Evolutionary conservation across 2,888 invertebrate species (phyloP), one percentile per base, ranked within the genome.

Genomic region (Ennomos quercinarius): DNA sequence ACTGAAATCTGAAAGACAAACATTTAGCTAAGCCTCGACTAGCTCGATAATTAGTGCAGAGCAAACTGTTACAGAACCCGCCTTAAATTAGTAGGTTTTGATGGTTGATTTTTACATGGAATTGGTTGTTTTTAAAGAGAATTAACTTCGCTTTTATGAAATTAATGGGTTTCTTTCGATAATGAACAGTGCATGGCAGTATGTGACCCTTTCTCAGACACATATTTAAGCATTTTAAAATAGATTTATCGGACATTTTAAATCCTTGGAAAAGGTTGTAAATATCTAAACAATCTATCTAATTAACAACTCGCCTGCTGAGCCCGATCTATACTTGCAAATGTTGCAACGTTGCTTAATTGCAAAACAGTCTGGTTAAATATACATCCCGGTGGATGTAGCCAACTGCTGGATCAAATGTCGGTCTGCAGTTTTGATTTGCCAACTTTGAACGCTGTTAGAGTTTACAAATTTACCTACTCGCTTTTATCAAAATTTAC

Each of bases 11-110:
- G 46, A 50, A 73, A 77, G 72, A 67, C 71, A 74, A 76, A 76
- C 68, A 66, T 63, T 61, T 59, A 61, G 51, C 63, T 71, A 71
- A 71, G 65, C 66, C 57, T 41, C 54, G 57, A 66, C 68, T 68
- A 59, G 68, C 67, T 68, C 69, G 53, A 61, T 73, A 76, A 78
- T 78, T 76, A 78, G 69, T 57, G 57, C 67, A 34, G n/a, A 27
- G 37, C 44, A 36, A 47, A 58, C 52, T 43, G 45, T 10, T n/a
- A n/a, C 39, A 8, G 56, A 13, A 8, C 37, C 43, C 10, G n/a
- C 5, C 2, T 9, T 13, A n/a, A 41, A 54, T 37, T 43, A 52
- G 34, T 45, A 34, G 43, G 2, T n/a, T 40, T 5, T 48, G 11
- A 9, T 27, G 43, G 27, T 43, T 43, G n/a, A n/a, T n/a, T n/a